Percentiles rank a stretch among this genome's conserved stretches.
These are phyloP conservation scores for Lepidocyrtoides sp. DNA, from an alignment of 2,888 invertebrate genomes.

Conservation along the genomic window DNA sequence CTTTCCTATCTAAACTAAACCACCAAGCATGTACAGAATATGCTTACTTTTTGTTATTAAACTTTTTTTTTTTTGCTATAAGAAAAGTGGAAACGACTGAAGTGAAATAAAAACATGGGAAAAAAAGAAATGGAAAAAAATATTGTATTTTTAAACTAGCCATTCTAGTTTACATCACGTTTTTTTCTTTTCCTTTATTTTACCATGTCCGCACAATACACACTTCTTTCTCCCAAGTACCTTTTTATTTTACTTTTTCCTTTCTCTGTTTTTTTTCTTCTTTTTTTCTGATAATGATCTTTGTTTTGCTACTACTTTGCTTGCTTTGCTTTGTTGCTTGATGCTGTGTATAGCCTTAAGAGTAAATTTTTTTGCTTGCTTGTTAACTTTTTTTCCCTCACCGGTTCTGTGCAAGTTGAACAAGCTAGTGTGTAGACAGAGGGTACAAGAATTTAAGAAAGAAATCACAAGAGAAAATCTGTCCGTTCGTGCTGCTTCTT, in stretches of 20 bases:
- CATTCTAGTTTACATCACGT: neutral
- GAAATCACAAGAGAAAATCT: conserved; percentile 27
- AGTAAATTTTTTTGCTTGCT: neutral
- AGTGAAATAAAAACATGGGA: conserved; percentile 64
- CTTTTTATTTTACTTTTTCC: conserved; percentile 29
- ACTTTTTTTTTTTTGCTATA: neutral
- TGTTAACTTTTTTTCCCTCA: neutral
- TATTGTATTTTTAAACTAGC: no score
- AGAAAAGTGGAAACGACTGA: conserved; percentile 1
- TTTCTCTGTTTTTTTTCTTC: neutral
- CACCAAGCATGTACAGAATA: no score
- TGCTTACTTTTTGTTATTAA: neutral
- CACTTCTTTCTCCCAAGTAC: neutral
- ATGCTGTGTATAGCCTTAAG: neutral
- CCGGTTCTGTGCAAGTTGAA: neutral
- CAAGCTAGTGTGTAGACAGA: neutral
- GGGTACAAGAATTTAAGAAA: conserved; percentile 40
- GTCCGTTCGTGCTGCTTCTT: neutral
- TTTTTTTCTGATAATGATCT: neutral
- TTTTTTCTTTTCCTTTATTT: neutral
- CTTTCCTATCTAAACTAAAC: neutral
- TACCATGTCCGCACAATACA: neutral
- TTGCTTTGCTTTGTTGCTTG: no score
- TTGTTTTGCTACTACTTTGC: neutral
- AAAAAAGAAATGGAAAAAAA: neutral